phyloP scores from a whole-genome alignment of 1,140 invertebrate genomes.

The Dolichoris vasculosae region DNA sequence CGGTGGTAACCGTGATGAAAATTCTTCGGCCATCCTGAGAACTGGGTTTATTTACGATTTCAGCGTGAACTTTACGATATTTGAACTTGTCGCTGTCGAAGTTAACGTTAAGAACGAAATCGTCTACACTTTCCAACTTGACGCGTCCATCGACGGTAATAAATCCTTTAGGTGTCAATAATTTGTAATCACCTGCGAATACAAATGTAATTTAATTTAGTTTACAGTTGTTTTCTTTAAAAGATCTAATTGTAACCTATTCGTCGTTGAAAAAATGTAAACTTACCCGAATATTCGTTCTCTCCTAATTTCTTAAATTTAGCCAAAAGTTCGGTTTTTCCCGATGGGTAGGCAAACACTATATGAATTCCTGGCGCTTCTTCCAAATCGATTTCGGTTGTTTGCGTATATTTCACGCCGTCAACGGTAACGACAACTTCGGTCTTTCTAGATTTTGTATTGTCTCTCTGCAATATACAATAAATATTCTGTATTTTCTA shows the following conservation, averaged over 20 bases:
- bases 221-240: neutral
- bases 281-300: constrained; percentile 75
- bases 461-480: constrained; percentile 65
- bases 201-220: constrained; percentile 15
- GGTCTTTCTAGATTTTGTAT: constrained; percentile 71
- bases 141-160: constrained; percentile 73
- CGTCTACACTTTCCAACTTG: constrained; percentile 78
- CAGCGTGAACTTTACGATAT: constrained; percentile 79
- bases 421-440: constrained; percentile 71
- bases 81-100: constrained; percentile 81
- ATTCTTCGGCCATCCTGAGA: constrained; percentile 78
- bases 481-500: constrained; percentile 4
- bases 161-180: constrained; percentile 68
- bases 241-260: neutral
- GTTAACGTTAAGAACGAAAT: constrained; percentile 78
- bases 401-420: constrained; percentile 73
- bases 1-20: constrained; percentile 78
- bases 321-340: constrained; percentile 74
- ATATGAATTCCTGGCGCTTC: constrained; percentile 69
- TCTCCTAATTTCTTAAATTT: constrained; percentile 76
- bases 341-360: constrained; percentile 70
- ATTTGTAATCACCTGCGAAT: constrained; percentile 63
- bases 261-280: neutral
- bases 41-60: constrained; percentile 78
- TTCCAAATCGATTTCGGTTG: constrained; percentile 68